Evolutionary conservation across 2,888 invertebrate species (phyloP).

Genomic region (Trypoxylon attenuatum): DNA sequence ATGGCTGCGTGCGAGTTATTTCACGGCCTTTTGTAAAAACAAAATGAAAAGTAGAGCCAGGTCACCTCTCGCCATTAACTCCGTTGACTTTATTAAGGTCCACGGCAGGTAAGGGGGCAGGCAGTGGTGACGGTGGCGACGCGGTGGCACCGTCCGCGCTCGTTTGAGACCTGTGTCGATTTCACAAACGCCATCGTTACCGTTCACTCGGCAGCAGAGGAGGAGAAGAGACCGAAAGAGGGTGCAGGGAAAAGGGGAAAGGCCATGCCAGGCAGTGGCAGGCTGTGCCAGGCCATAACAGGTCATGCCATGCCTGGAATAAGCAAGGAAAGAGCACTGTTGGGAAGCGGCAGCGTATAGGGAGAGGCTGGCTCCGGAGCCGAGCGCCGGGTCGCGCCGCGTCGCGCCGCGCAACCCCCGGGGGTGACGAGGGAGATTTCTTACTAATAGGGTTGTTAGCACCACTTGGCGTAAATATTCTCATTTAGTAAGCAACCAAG

Average conservation of each 20-base stretch:
- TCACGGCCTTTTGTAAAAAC: not conserved
- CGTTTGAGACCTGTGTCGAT: not conserved
- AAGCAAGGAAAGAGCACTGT: no score
- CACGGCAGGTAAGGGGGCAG: not conserved
- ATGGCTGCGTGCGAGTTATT: not conserved
- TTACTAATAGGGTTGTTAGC: slow-evolving; percentile 53
- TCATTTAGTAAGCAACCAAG: slow-evolving; percentile 46
- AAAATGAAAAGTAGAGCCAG: not conserved
- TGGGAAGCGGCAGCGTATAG: no score
- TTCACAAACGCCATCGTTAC: slow-evolving; percentile 3
- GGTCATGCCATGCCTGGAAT: no score
- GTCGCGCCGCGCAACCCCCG: no score
- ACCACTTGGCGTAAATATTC: slow-evolving; percentile 56
- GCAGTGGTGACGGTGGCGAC: not conserved
- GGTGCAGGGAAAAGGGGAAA: not conserved
- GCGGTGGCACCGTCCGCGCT: not conserved
- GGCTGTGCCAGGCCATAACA: not conserved
- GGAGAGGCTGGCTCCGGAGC: no score
- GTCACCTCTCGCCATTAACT: slow-evolving; percentile 26
- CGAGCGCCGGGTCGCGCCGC: no score
- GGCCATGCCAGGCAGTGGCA: not conserved
- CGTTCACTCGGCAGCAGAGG: not conserved
- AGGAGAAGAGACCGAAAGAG: not conserved
- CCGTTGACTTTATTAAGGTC: slow-evolving; percentile 19
- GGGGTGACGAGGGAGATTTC: slow-evolving; percentile 20